Conservation (phyloP, 2,888 invertebrate genomes). For the Drosophila meridiana region DNA sequence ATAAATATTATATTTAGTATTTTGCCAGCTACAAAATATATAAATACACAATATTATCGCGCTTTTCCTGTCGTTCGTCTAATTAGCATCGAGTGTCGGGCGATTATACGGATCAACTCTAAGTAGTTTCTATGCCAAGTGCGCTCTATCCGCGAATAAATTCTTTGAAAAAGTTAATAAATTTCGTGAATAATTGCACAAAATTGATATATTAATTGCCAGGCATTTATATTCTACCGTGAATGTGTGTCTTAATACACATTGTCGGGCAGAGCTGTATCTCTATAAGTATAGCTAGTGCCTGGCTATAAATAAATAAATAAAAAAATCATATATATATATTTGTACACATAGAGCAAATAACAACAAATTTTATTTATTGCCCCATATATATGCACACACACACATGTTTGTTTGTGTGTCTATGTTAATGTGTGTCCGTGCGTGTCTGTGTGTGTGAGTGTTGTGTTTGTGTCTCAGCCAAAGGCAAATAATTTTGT, state of each 20-base stretch:
- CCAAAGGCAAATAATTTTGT: slow-evolving; percentile 58
- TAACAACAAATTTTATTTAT: slow-evolving; percentile 82
- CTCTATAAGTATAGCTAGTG: slow-evolving; percentile 67
- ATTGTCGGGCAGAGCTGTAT: slow-evolving; percentile 55
- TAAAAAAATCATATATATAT: slow-evolving; percentile 46
- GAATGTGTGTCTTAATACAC: slow-evolving; percentile 43
- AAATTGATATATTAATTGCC: slow-evolving; percentile 77
- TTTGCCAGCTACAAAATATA: not conserved
- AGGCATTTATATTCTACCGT: slow-evolving; percentile 61
- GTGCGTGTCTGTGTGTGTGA: slow-evolving; percentile 21
- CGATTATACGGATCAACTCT: slow-evolving; percentile 59
- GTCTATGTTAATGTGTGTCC: not conserved
- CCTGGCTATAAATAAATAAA: slow-evolving; percentile 78
- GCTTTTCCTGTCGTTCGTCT: slow-evolving; percentile 34
- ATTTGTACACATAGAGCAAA: slow-evolving; percentile 47
- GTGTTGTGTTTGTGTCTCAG: slow-evolving; percentile 41
- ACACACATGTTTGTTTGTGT: slow-evolving; percentile 35
- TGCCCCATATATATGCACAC: slow-evolving; percentile 63
- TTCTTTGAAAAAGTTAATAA: slow-evolving; percentile 66
- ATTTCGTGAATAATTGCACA: slow-evolving; percentile 69
- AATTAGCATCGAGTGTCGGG: slow-evolving; percentile 68
- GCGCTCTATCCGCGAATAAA: slow-evolving; percentile 10
- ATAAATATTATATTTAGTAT: not conserved
- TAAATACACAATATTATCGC: slow-evolving; percentile 13
- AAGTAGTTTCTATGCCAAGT: slow-evolving; percentile 67